Evolutionary conservation across 2,797 vertebrate genomes (phyloP).

Genomic region (Rhinoraja longicauda): DNA sequence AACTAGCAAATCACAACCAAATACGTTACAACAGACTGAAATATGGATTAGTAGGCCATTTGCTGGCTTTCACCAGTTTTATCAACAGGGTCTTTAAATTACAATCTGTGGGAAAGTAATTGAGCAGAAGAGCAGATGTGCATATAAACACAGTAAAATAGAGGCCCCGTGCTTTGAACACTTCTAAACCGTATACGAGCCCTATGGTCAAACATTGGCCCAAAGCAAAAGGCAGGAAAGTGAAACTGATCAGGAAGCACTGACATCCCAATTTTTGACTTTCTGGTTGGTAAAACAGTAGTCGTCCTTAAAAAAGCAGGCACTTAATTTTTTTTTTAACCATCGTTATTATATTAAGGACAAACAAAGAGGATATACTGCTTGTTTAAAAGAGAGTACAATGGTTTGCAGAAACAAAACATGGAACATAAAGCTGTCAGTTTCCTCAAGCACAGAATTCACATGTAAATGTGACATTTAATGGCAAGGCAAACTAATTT

Average conservation of each 20-base stretch:
- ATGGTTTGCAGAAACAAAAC: conserved; percentile 15
- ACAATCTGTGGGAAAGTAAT: not conserved
- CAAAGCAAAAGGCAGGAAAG: not conserved
- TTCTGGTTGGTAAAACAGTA: not conserved
- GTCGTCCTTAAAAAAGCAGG: not conserved
- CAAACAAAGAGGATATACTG: not conserved
- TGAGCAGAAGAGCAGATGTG: not conserved
- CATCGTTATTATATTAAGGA: not conserved
- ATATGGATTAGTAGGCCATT: not conserved
- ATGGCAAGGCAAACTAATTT: conserved; percentile 37
- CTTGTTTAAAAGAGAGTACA: not conserved
- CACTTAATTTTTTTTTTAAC: not conserved
- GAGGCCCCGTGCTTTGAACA: not conserved
- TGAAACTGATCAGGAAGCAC: not conserved
- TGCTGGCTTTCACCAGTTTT: not conserved
- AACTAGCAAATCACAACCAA: not conserved
- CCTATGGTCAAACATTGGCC: not conserved
- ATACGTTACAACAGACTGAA: not conserved
- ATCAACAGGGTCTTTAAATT: not conserved
- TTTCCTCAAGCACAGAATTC: conserved; percentile 32
- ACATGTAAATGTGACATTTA: conserved; percentile 39
- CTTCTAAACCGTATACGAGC: not conserved
- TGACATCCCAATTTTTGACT: not conserved
- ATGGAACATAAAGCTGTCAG: conserved; percentile 38
- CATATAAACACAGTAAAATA: not conserved